Base-by-base conservation (phyloP, 2,888 invertebrate species). In the Rhingia rostrata region DNA sequence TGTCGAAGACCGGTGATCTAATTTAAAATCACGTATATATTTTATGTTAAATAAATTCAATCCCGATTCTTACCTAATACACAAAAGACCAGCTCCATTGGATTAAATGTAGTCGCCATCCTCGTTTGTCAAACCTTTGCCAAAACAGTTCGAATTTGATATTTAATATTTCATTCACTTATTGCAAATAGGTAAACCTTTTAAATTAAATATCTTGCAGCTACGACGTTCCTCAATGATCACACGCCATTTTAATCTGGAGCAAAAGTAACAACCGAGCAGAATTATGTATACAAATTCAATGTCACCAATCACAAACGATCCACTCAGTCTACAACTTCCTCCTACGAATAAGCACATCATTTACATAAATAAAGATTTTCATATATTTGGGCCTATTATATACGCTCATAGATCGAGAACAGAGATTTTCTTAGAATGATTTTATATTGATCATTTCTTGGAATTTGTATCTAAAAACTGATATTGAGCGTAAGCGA, bases 11-110 rank as follows among this genome's bases (percentile, higher is more conserved):
- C 22, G 2, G 22, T 22, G 22, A 22, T 22, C 22, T 22, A 22
- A 22, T 22, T 22, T 22, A 2, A 2, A 1, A 22, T 22, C 22
- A 12, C 32, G 30, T 51, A 39, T 14, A 4, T 2, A 12, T 1
- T 6, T n/a, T 45, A 45, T 4, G 12, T 14, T 58, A 39, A 35
- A 14, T 22, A 37, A 51, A 10, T 12, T 0, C 1, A 47, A 4
- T 22, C 6, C 3, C 45, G 6, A n/a, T 53, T 22, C 79, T 83
- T 69, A 83, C 83, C 83, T 30, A 79, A 30, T 30, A 45, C 43
- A n/a, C 37, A 53, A 12, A 79, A 14, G 4, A 67, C 5, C 51
- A 61, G 43, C 14, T 73, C 51, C 3, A 45, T 43, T 2, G 47
- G 30, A 41, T 51, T 41, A 7, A 56, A 4, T 47, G 72, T 37